Base-by-base conservation (phyloP, 2,113 vertebrate genomes). In the Corynorhinus townsendii region DNA sequence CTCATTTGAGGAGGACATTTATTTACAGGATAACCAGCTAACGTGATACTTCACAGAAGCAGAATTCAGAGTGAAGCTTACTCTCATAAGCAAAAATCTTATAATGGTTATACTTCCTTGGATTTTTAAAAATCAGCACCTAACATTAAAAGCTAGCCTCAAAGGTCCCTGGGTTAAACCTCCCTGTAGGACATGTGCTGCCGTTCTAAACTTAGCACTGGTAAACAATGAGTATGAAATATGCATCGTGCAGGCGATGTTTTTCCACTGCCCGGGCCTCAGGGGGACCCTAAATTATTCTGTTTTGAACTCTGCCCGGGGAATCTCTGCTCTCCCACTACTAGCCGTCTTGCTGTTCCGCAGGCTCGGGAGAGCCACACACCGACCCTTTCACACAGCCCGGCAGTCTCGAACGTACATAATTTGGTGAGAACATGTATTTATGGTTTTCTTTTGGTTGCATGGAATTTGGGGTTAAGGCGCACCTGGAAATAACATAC, bases 121-220 rank as follows among this genome's bases (percentile, higher is more conserved):
- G 10, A 43, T 64, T 95, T 90, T 71, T 24, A 49, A 52, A 81
- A 93, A 80, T 26, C 43, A 89, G 43, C 47, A 96, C 19, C 68
- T 73, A 86, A 96, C 95, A 62, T 94, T 92, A 88, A 90, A 82
- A 81, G 40, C 33, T 20, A 3, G 75, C 38, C 38, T 72, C 72
- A 40, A 72, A 92, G 73, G 68, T 81, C 72, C 68, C 38, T 68
- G 28, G 20, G 47, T 75, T 64, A 43, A 79, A 84, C 17, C 38
- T 56, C 38, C 49, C 12, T 6, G 30, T 76, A 35, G 30, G 38
- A 71, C 72, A 66, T 8, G 16, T 40, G 35, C 16, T 49, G 49
- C n/a, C 54, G 45, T 24, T 83, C 56, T 86, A 77, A 26, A 93
- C 38, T 84, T 8, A 86, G 59, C 92, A 11, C 49, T 1, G 15